Conservation (phyloP, 2,888 invertebrate species). For the Automeris io region DNA sequence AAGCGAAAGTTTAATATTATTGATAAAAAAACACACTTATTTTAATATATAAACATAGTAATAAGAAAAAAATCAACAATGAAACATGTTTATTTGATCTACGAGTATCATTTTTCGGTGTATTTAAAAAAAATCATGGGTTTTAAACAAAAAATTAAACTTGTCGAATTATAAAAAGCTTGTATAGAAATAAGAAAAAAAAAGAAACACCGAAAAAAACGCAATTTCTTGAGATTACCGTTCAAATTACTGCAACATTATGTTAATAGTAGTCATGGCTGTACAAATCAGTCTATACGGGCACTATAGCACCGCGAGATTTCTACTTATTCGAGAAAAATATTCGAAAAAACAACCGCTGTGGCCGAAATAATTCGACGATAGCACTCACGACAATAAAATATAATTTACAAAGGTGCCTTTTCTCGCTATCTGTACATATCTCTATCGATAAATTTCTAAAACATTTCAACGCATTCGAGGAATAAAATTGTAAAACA, state of each 20-base stretch:
- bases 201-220: neutral
- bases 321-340: constrained; percentile 13
- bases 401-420: constrained; percentile 6
- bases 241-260: constrained; percentile 35
- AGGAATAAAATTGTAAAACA: no score
- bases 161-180: neutral
- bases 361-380: no score
- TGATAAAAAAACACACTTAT: constrained; percentile 41
- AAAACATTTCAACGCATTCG: no score
- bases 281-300: constrained; percentile 69
- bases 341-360: constrained; percentile 3
- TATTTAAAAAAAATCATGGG: no score
- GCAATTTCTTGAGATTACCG: constrained; percentile 32
- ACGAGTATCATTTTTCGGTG: no score
- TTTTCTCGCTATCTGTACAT: constrained; percentile 1
- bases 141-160: constrained; percentile 1
- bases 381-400: constrained; percentile 7
- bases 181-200: constrained; percentile 1
- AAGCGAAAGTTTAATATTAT: constrained; percentile 72
- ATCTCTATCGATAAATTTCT: neutral
- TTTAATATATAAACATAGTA: constrained; percentile 55
- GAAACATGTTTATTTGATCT: constrained; percentile 67
- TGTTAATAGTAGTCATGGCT: constrained; percentile 60
- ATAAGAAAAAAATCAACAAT: constrained; percentile 67
- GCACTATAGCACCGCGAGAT: constrained; percentile 58